Conservation (phyloP, 2,888 invertebrate species). For the Quadroppia sp. region DNA sequence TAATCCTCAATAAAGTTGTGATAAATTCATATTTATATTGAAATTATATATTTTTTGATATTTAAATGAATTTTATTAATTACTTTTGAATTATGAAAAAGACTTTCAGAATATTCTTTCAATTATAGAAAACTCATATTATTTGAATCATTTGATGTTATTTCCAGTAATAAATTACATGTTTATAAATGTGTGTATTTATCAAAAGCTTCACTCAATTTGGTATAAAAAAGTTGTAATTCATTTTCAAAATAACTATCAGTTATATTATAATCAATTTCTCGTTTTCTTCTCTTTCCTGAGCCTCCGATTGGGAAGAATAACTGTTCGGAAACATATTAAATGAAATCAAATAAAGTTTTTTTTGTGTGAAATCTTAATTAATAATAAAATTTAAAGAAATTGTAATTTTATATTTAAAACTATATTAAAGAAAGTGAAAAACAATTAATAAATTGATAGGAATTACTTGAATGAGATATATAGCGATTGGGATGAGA, state of each 20-base stretch:
- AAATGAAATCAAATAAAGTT: neutral
- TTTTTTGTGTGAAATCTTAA: too few species aligned
- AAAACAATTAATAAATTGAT: too few species aligned
- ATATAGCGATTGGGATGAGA: conserved; percentile 41
- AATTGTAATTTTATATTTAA: too few species aligned
- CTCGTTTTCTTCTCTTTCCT: conserved; percentile 16
- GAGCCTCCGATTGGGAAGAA: conserved; percentile 25
- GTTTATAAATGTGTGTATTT: conserved; percentile 2
- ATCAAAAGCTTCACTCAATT: conserved; percentile 32
- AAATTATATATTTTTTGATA: too few species aligned
- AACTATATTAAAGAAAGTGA: too few species aligned
- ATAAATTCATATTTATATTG: too few species aligned
- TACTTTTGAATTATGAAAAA: neutral
- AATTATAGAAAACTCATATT: neutral
- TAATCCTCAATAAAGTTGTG: too few species aligned
- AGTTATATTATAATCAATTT: neutral
- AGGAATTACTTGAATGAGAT: conserved; percentile 41
- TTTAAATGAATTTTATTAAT: neutral
- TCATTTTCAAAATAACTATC: conserved; percentile 13
- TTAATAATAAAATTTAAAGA: too few species aligned
- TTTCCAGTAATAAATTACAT: too few species aligned
- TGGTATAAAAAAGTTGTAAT: conserved; percentile 2
- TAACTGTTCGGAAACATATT: neutral
- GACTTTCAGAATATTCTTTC: too few species aligned
- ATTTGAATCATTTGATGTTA: neutral